Percentiles rank a stretch among this genome's conserved stretches.
Evolutionary conservation across 30 jellyfish, hydroid and myxozoan species (phyloP).

Genomic region (Hydractinia echinata): DNA sequence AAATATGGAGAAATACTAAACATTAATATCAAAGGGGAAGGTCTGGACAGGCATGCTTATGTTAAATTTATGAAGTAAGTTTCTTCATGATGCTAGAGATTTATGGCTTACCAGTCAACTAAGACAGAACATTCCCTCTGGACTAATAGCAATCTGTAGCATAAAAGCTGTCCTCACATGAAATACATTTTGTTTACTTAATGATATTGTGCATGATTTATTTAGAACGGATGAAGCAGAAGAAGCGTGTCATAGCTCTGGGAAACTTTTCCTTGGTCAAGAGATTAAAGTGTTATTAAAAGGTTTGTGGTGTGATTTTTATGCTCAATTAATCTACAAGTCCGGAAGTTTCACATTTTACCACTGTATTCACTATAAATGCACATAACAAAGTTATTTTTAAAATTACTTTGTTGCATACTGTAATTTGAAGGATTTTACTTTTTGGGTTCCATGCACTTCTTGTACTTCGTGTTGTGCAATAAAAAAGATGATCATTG

Average conservation of each 20-base stretch:
- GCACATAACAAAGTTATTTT: too few species aligned
- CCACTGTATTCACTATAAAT: too few species aligned
- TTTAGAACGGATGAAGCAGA: constrained; percentile 86
- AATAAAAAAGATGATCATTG: too few species aligned
- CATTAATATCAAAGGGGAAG: constrained; percentile 68
- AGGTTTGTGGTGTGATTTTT: constrained; percentile 40
- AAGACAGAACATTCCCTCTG: too few species aligned
- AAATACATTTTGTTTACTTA: not conserved
- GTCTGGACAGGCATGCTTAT: constrained; percentile 80
- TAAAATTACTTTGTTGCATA: too few species aligned
- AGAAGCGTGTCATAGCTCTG: constrained; percentile 66
- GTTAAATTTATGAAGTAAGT: constrained; percentile 74
- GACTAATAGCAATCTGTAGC: too few species aligned
- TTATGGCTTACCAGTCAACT: not conserved
- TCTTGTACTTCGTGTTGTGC: too few species aligned
- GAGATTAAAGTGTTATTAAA: constrained; percentile 71
- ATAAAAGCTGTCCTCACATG: not conserved
- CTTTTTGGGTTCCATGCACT: too few species aligned
- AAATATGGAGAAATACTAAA: constrained; percentile 86
- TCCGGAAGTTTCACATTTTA: too few species aligned
- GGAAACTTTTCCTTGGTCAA: constrained; percentile 86
- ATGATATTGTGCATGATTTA: constrained; percentile 4
- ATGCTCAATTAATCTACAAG: too few species aligned
- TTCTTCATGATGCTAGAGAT: not conserved
- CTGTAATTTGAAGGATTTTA: too few species aligned